A percentile compares a stretch with the other conserved stretches of the same genome.
phyloP scores from a whole-genome alignment of 2,888 invertebrate genomes.

The Scaptomyza parva region DNA sequence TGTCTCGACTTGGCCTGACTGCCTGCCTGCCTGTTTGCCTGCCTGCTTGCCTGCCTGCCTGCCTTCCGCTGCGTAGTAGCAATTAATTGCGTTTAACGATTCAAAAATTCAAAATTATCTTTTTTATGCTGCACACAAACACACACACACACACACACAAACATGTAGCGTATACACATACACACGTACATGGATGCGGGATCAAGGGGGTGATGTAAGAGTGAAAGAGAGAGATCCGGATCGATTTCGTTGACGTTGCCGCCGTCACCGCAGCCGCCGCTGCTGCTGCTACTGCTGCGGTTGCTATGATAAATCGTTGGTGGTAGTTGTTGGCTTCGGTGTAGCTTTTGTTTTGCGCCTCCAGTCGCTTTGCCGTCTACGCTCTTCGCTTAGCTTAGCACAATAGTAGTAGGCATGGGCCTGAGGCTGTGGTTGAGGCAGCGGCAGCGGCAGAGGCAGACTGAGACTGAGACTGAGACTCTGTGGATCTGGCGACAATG shows the following conservation, averaged over 20 bases:
- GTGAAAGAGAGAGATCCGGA: conserved; percentile 75
- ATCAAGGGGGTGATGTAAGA: conserved; percentile 28
- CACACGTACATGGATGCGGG: conserved; percentile 5
- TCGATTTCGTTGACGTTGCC: conserved; percentile 77
- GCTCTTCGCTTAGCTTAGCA: conserved; percentile 62
- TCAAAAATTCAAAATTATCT: conserved; percentile 79
- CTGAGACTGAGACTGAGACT: conserved; percentile 14
- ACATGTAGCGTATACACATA: conserved; percentile 15
- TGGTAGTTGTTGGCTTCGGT: conserved; percentile 50
- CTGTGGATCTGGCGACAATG: conserved; percentile 65
- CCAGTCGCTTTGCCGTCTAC: conserved; percentile 39
- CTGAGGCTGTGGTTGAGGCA: conserved; percentile 23
- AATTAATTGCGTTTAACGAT: conserved; percentile 81
- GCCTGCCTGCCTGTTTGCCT: conserved; percentile 57
- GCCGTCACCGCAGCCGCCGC: conserved; percentile 46
- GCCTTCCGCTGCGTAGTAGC: conserved; percentile 73
- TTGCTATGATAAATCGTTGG: conserved; percentile 75
- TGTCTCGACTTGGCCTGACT: conserved; percentile 18
- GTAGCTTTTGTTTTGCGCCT: conserved; percentile 60
- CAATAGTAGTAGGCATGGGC: conserved; percentile 65
- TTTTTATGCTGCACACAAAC: conserved; percentile 71
- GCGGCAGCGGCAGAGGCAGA: conserved; percentile 12
- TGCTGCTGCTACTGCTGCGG: conserved; percentile 37
- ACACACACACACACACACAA: conserved; percentile 21
- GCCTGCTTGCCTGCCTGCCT: conserved; percentile 39